A percentile compares a stretch with the other conserved stretches of the same genome.
Evolutionary conservation across 2,888 invertebrate species (phyloP).

Genomic region (Smittia sp.): DNA sequence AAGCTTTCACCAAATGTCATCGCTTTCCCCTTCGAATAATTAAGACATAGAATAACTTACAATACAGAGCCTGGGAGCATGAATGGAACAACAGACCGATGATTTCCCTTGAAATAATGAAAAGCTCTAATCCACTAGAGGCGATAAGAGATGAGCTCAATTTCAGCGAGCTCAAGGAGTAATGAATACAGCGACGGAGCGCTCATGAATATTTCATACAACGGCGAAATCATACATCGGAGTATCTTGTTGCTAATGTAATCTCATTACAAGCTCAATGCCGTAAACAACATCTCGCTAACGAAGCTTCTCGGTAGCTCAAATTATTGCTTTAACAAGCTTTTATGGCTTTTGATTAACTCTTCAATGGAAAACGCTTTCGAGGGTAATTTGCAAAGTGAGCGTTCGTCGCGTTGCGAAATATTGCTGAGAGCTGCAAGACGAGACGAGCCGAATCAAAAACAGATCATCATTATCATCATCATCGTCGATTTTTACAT

Average conservation of each 20-base stretch:
- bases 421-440: background rate
- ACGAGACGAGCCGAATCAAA: conserved; percentile 21
- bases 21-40: too few relatives aligned
- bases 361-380: background rate
- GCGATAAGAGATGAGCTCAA: background rate
- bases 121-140: background rate
- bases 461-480: conserved; percentile 31
- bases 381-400: background rate
- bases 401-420: background rate
- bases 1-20: too few relatives aligned
- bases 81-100: too few relatives aligned
- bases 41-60: too few relatives aligned
- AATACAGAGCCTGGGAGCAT: too few relatives aligned
- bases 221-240: background rate
- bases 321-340: background rate
- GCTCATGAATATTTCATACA: conserved; percentile 28
- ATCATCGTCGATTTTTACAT: background rate
- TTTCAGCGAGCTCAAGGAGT: background rate
- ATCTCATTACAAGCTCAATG: conserved; percentile 10
- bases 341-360: too few relatives aligned
- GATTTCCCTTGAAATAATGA: too few relatives aligned
- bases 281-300: background rate
- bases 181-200: conserved; percentile 17
- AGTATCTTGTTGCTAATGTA: conserved; percentile 13
- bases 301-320: background rate